A percentile compares a stretch with the other conserved stretches of the same genome.
Conservation (phyloP, 2,888 invertebrate genomes). For the Polymixis flavicincta region DNA sequence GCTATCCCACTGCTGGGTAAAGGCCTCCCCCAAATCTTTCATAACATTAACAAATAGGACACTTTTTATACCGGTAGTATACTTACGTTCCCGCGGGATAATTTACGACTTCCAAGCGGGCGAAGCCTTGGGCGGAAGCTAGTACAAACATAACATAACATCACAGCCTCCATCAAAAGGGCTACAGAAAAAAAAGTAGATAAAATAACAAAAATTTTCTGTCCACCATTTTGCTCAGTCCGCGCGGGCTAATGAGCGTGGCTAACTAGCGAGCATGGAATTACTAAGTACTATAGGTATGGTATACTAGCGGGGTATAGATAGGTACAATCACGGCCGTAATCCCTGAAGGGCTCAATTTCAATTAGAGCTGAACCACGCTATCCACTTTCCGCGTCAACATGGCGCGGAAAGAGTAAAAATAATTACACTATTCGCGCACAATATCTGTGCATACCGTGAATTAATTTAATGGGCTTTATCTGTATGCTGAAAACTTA, state of each 20-base stretch:
- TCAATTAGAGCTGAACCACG: slow-evolving; percentile 54
- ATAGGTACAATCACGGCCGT: slow-evolving; percentile 41
- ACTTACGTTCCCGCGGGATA: no score
- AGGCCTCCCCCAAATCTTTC: no score
- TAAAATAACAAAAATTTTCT: slow-evolving; percentile 28
- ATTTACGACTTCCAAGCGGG: no score
- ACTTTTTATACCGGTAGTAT: no score
- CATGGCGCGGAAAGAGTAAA: slow-evolving; percentile 30
- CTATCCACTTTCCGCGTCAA: slow-evolving; percentile 46
- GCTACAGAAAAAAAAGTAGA: neutral
- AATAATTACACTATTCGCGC: slow-evolving; percentile 38
- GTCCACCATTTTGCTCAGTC: slow-evolving; percentile 21
- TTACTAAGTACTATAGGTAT: neutral
- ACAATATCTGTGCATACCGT: neutral
- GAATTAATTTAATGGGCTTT: neutral
- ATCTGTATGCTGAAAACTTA: neutral
- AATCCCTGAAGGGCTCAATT: slow-evolving; percentile 57
- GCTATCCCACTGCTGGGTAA: no score
- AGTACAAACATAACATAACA: neutral
- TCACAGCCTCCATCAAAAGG: neutral
- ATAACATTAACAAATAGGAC: no score
- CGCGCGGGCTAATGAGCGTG: slow-evolving; percentile 19
- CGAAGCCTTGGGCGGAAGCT: no score
- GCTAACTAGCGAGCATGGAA: slow-evolving; percentile 15
- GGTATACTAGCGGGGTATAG: neutral